Evolutionary conservation across 2,888 invertebrate genomes (phyloP).

Genomic region (Catonia carolina): DNA sequence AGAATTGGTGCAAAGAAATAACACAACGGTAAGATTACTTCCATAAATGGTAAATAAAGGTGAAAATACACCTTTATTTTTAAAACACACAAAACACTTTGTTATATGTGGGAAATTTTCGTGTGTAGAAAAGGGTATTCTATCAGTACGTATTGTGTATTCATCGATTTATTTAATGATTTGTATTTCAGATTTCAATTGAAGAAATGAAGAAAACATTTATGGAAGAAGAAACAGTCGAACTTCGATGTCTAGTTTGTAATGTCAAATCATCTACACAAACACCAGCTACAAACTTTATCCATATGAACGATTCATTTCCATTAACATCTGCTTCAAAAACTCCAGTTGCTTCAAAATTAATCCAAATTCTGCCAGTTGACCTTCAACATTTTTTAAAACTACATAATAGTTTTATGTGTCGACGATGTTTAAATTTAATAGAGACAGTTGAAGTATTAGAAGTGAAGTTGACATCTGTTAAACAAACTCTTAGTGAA

Average conservation of each 20-base stretch:
- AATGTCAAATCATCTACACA: constrained; percentile 38
- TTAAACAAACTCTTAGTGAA: constrained; percentile 32
- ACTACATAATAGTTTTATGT: constrained; percentile 35
- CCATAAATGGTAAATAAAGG: no score
- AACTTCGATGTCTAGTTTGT: constrained; percentile 40
- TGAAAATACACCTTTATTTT: no score
- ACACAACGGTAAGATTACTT: no score
- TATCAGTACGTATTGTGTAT: no score
- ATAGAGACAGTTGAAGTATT: constrained; percentile 44
- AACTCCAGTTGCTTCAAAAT: constrained; percentile 38
- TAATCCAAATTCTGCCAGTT: constrained; percentile 27
- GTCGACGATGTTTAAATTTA: constrained; percentile 42
- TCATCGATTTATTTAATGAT: no score
- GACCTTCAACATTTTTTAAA: constrained; percentile 28
- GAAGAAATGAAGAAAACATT: constrained; percentile 22
- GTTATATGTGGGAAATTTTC: no score
- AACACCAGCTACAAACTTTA: constrained; percentile 41
- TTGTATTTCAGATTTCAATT: constrained; percentile 27
- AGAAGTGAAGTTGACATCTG: constrained; percentile 40
- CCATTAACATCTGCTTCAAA: constrained; percentile 43
- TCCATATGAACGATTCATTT: constrained; percentile 39
- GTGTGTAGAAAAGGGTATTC: no score
- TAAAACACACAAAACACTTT: no score
- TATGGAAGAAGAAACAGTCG: constrained; percentile 23
- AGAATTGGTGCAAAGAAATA: no score